Conservation (phyloP, 2,113 vertebrate species). For the Brachypteracias leptosomus region DNA sequence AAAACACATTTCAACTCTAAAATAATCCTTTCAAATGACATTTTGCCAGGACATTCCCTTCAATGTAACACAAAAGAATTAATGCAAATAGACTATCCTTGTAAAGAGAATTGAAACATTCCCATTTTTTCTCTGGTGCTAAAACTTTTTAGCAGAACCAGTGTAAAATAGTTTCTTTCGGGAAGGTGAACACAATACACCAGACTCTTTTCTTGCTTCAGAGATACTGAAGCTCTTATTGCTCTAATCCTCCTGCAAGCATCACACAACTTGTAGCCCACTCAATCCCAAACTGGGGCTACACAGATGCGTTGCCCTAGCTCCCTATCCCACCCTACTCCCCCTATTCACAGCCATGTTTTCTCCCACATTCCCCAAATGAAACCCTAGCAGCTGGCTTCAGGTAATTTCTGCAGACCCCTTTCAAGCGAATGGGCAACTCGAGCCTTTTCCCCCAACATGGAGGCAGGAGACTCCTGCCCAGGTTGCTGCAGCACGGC, state of each 20-base stretch:
- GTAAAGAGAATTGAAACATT: conserved; percentile 21
- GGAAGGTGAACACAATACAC: not conserved
- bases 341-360: not conserved
- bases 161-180: conserved; percentile 36
- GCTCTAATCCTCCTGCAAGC: not conserved
- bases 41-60: conserved; percentile 49
- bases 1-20: not conserved
- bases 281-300: not conserved
- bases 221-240: not conserved
- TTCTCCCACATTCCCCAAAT: not conserved
- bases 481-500: rapidly evolving
- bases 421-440: not conserved
- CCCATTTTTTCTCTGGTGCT: conserved; percentile 20
- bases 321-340: not conserved
- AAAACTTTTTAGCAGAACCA: conserved; percentile 42
- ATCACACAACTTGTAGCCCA: not conserved
- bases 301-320: not conserved
- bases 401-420: not conserved
- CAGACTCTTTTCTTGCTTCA: not conserved
- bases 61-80: conserved; percentile 37
- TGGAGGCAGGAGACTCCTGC: rapidly evolving
- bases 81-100: conserved; percentile 23
- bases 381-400: not conserved
- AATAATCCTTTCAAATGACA: conserved; percentile 57
- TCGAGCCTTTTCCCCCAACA: not conserved